phyloP scores from a whole-genome alignment of 2,888 invertebrate species.

The Helleia helle region DNA sequence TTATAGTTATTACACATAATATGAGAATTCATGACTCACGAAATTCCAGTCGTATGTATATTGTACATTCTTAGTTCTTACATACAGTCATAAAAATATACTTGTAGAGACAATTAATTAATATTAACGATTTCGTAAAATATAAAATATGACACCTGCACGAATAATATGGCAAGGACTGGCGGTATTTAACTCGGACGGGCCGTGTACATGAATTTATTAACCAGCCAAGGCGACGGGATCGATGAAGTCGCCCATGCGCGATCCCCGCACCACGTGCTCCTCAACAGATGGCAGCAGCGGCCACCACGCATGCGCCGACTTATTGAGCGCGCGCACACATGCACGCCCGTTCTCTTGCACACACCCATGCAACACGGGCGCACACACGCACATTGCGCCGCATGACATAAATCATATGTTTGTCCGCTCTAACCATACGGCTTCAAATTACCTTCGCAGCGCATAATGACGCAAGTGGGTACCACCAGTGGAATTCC shows the following conservation, averaged over 20 bases:
- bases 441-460: slow-evolving; percentile 60
- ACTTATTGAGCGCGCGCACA: slow-evolving; percentile 58
- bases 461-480: slow-evolving; percentile 56
- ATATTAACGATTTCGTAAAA: no score
- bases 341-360: slow-evolving; percentile 12
- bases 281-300: slow-evolving; percentile 65
- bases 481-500: slow-evolving; percentile 18
- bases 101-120: no score
- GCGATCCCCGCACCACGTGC: slow-evolving; percentile 45
- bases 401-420: slow-evolving; percentile 65
- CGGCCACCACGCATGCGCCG: slow-evolving; percentile 51
- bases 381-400: no score
- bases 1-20: no score
- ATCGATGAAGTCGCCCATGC: slow-evolving; percentile 59
- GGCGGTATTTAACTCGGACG: slow-evolving; percentile 23
- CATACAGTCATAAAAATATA: no score
- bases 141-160: no score
- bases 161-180: no score
- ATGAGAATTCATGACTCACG: no score
- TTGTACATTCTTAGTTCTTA: no score
- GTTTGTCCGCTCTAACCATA: slow-evolving; percentile 61
- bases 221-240: slow-evolving; percentile 60
- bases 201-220: slow-evolving; percentile 58
- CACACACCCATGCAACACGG: slow-evolving; percentile 21
- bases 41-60: no score